Percentiles rank a stretch among this genome's conserved stretches.
Evolutionary conservation across 2,888 invertebrate genomes (phyloP).

Genomic region (Diloba caeruleocephala): DNA sequence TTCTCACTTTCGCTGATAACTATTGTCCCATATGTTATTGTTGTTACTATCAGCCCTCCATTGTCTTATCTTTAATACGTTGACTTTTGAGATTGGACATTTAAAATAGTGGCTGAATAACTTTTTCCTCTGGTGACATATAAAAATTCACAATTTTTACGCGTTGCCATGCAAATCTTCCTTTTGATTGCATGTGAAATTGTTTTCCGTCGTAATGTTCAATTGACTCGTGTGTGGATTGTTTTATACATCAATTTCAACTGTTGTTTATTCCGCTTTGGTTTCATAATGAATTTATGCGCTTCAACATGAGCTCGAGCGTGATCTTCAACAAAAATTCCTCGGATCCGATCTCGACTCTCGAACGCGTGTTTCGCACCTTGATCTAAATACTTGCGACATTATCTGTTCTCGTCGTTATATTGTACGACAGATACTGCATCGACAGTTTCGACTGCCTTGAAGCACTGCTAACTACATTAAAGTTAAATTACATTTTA

Average conservation of each 20-base stretch:
- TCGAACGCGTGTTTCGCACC: slow-evolving; percentile 87
- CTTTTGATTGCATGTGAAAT: slow-evolving; percentile 27
- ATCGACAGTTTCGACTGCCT: slow-evolving; percentile 63
- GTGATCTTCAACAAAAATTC: slow-evolving; percentile 85
- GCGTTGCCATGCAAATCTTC: slow-evolving; percentile 23
- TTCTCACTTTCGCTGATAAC: slow-evolving; percentile 33
- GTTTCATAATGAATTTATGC: slow-evolving; percentile 77
- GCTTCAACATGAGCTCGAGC: slow-evolving; percentile 71
- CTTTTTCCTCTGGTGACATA: slow-evolving; percentile 6
- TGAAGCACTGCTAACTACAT: slow-evolving; percentile 48
- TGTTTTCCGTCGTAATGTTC: slow-evolving; percentile 46
- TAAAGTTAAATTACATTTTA: slow-evolving; percentile 41
- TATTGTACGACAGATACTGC: slow-evolving; percentile 73
- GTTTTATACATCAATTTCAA: slow-evolving; percentile 49
- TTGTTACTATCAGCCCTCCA: slow-evolving; percentile 31
- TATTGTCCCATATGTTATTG: slow-evolving; percentile 20
- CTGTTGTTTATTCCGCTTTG: slow-evolving; percentile 67
- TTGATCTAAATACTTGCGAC: slow-evolving; percentile 89
- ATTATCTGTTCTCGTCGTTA: slow-evolving; percentile 81
- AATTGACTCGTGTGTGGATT: slow-evolving; percentile 47
- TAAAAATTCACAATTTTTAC: slow-evolving; percentile 8
- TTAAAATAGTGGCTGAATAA: slow-evolving; percentile 17
- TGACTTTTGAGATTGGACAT: slow-evolving; percentile 31
- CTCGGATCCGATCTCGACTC: slow-evolving; percentile 83
- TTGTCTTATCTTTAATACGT: slow-evolving; percentile 31